Evolutionary conservation across 2,113 vertebrate species (phyloP), one percentile per base, ranked within the genome.

Genomic region (Pygoscelis adeliae): DNA sequence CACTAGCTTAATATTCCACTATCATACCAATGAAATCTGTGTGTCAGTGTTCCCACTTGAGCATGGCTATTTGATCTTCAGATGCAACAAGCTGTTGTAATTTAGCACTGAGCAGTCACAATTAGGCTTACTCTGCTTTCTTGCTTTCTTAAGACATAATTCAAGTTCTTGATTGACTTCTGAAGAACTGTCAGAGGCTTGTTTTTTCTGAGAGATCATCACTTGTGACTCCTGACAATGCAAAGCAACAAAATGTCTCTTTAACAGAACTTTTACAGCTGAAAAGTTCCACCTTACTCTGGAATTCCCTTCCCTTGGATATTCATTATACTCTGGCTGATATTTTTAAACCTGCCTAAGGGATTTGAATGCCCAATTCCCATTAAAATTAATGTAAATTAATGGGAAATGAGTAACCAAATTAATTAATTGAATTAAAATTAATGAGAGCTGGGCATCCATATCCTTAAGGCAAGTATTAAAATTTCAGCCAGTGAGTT

Each of bases 301-400:
- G 78, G 91, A 94, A 94, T 93, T 87, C 59, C 84, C 17, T 73
- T 89, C 78, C 78, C 84, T 76, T 97, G 83, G 87, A 95, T 91
- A 78, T 72, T 95, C 95, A 96, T 93, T 85, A 91, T 90, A 79
- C 90, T 93, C 90, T 91, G 91, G 83, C 44, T 67, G 91, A 83
- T 96, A 97, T 95, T 97, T 98, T 97, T 98, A 96, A 94, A 91
- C 62, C 47, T 81, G 63, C 95, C 87, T 88, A 5, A 93, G 96
- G 96, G 95, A 95, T 91, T 91, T 93, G 78, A 84, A 96, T 96
- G 63, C 96, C 91, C 55, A 91, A 92, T 90, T 97, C 82, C 87
- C 87, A 96, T 93, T 91, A 96, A 97, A 97, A 97, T 95, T 70
- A 93, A 93, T 53, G 53, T 82, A 85, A 94, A 93, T 95, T 95